Base-by-base conservation (phyloP, 2,113 vertebrate species). In the Nesospiza acunhae region DNA sequence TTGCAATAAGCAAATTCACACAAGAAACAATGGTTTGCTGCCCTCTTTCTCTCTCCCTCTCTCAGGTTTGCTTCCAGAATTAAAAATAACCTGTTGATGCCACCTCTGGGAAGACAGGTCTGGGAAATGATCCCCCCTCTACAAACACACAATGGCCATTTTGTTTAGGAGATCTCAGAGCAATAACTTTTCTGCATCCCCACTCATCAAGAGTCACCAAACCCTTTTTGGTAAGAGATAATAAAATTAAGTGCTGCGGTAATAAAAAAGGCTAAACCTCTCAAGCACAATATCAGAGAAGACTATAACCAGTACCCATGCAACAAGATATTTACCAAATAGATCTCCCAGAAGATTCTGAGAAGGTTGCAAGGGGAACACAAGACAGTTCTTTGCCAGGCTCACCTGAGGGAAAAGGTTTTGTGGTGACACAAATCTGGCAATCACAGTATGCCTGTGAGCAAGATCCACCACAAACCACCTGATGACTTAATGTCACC, bases 401-500 rank as follows among this genome's bases (percentile, higher is more conserved):
- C 27, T 89, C 56, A 93, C 83, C 92, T 97, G 89, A 75, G 35
- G 39, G 50, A 88, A 67, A 58, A 80, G 33, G 3, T 67, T 88
- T 80, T 10, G 22, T 69, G 63, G 83, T 67, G 89, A 77, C 88
- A 88, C 76, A 92, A 63, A 92, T 95, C 42, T 84, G 88, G 47
- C 64, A 87, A 67, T 84, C 72, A 55, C 52, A 1, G 11, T 47
- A 62, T 0, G 31, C 20, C 70, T 88, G 79, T 67, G 76, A 96
- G 73, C 76, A 89, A 92, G 59, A 84, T 42, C 39, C 69, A 93
- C 89, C 86, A 81, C 86, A 93, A 94, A 81, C 72, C 79, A 94
- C 47, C 85, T 63, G 76, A 93, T 67, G 35, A 92, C 76, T 94
- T 93, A 90, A 92, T 92, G 84, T 89, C 76, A 90, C 53, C 86